A percentile compares a stretch with the other conserved stretches of the same genome.
These are phyloP conservation scores for Solea senegalensis DNA, from an alignment of 2,113 vertebrate genomes.

Conservation along the genomic window DNA sequence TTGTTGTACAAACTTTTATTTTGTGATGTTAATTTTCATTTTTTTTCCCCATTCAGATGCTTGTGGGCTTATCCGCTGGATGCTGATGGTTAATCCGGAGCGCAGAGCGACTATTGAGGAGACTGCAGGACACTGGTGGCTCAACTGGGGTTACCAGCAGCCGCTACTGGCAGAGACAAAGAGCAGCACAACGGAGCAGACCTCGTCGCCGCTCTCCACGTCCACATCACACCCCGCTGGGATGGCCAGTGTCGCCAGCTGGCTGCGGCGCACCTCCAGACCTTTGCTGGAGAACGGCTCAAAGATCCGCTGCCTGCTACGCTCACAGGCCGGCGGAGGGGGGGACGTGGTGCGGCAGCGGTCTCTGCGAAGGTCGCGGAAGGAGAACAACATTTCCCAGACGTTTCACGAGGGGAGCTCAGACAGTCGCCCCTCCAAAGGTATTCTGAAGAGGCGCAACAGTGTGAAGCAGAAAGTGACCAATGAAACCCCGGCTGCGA, in stretches of 20 bases:
- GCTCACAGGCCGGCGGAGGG: conserved; percentile 76
- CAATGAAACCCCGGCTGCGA: conserved; percentile 17
- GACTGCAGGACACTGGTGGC: conserved; percentile 96
- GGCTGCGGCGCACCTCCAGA: conserved; percentile 91
- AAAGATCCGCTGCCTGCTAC: conserved; percentile 91
- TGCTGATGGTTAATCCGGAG: conserved; percentile 96
- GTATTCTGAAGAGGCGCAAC: conserved; percentile 91
- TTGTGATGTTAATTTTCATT: neutral
- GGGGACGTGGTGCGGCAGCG: conserved; percentile 86
- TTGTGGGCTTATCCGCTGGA: conserved; percentile 96
- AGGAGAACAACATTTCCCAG: conserved; percentile 91
- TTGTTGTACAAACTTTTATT: neutral
- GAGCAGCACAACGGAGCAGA: conserved; percentile 30
- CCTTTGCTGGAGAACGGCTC: conserved; percentile 92
- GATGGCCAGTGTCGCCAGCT: conserved; percentile 84
- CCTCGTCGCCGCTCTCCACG: neutral
- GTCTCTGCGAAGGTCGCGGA: conserved; percentile 92
- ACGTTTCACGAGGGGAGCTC: conserved; percentile 72
- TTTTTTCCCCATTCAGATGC: conserved; percentile 83
- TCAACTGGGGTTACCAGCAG: conserved; percentile 93
- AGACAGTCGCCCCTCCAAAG: conserved; percentile 83
- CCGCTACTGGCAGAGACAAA: conserved; percentile 81
- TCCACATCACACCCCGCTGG: conserved; percentile 51
- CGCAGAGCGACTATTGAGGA: conserved; percentile 94
- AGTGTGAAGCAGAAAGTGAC: conserved; percentile 74